Base-by-base conservation (phyloP, 2,888 invertebrate species). In the Aspidiotus rigidus region DNA sequence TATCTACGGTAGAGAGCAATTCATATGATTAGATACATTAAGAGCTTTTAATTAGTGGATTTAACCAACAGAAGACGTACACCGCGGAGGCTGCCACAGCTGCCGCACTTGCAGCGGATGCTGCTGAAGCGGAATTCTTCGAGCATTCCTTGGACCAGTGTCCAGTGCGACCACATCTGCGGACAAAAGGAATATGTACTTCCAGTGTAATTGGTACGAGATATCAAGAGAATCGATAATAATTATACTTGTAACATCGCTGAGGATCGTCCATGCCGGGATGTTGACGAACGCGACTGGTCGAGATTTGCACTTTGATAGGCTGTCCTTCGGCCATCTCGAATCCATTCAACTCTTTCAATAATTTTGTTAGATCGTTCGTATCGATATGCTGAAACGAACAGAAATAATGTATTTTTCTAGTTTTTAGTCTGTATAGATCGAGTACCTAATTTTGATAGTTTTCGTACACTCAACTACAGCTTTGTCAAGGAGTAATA, bases 101-200 rank as follows among this genome's bases (percentile, higher is more conserved):
- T 9, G 63, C 62, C 2, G 69, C 69, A 13, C 62, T 62, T 1
- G 63, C 40, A 5, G 69, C 57, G 0, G 69, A 42, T 39, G 49
- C 63, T 0, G 63, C 57, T 0, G 71, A 74, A 70, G 73, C 74
- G 73, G 75, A 75, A 67, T 88, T 86, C 79, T 87, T 88, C 76
- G 93, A 93, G 82, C 93, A 94, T 81, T 94, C 93, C 85, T 93
- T 93, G 76, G 93, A 93, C 95, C 94, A 95, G 82, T 95, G 94
- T 74, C 94, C 95, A 77, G 91, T 90, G 78, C 91, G 87, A 74
- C 94, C 94, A 83, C 93, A 92, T 79, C 91, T 75, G 72, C 57
- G 69, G 55, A 69, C 16, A 72, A 69, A 72, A 73, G 71, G 39
- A 60, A 28, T 5, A 11, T n/a, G 49, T 2, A 6, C n/a, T n/a